Percentiles rank a stretch among this genome's conserved stretches.
These are phyloP conservation scores for Lepidocyrtoides sp. DNA, from an alignment of 2,888 invertebrate species.

Conservation along the genomic window DNA sequence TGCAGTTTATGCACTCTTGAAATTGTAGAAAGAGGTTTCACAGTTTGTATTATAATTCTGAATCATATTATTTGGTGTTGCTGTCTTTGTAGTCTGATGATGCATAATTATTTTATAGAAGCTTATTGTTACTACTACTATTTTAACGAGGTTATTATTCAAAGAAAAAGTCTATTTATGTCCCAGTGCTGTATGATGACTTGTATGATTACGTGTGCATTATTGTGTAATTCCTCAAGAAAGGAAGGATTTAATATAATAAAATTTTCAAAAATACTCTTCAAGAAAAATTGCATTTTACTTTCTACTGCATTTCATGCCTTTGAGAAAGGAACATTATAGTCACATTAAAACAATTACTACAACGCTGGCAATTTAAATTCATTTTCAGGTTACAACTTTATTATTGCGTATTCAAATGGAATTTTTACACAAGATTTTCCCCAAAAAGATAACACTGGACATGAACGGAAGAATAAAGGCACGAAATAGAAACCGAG, in stretches of 20 bases:
- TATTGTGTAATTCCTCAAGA: background rate
- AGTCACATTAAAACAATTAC: too few relatives aligned
- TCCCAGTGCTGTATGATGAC: constrained; percentile 2
- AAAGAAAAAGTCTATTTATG: background rate
- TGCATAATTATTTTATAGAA: constrained; percentile 14
- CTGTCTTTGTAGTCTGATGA: background rate
- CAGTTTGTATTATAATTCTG: background rate
- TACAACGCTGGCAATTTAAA: too few relatives aligned
- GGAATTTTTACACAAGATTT: too few relatives aligned
- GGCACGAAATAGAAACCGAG: background rate
- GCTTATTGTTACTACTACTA: background rate
- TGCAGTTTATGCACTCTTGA: background rate
- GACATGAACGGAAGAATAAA: background rate
- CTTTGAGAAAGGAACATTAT: too few relatives aligned
- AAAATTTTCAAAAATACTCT: background rate
- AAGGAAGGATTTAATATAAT: background rate
- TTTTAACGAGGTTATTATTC: constrained; percentile 13
- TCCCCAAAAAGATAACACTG: background rate
- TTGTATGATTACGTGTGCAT: background rate
- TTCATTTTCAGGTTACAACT: background rate
- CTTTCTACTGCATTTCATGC: too few relatives aligned
- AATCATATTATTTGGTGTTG: background rate
- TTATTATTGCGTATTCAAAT: background rate
- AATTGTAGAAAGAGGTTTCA: background rate
- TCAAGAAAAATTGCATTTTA: background rate